Evolutionary conservation across 2,888 invertebrate species (phyloP), one percentile per base, ranked within the genome.

Genomic region (Drosophila formosana): DNA sequence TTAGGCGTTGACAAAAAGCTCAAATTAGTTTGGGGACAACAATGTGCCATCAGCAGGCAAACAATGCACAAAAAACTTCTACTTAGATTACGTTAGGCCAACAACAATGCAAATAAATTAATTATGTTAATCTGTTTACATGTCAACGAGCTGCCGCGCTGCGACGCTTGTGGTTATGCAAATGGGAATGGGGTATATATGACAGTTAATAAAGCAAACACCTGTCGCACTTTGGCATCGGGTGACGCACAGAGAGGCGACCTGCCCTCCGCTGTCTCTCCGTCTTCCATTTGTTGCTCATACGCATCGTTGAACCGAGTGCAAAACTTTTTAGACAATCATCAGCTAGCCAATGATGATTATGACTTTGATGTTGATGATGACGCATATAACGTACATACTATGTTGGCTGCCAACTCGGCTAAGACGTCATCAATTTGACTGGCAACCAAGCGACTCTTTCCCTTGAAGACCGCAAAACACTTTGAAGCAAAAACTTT

Each of bases 41-140:
- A 76, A 70, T 70, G 64, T 32, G 13, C 56, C 58, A 55, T 28
- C 73, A 11, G 11, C 62, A 68, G 6, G 41, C 18, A 60, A 23
- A n/a, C 9, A 11, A 30, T 51, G 26, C 52, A 34, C 47, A 34
- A 53, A 52, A 57, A 64, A 47, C 55, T 57, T 51, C 39, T 65
- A 56, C 43, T 50, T 45, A 66, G 75, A 69, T 80, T 74, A 78
- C 68, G 53, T 58, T 64, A 39, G 66, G 58, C 60, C 66, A 46
- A 56, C 55, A 72, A 73, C 72, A 63, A 72, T 61, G 58, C 72
- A 86, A 75, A 89, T 89, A 88, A 87, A 88, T 87, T 87, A 89
- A 87, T 87, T 87, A 87, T 85, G 82, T 82, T 89, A 87, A 87
- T 87, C 88, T 87, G 80, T 88, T 87, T 84, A 85, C 78, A 82